These are phyloP conservation scores for Siniperca knerii DNA, from an alignment of 2,113 vertebrate genomes.

Conservation along the genomic window DNA sequence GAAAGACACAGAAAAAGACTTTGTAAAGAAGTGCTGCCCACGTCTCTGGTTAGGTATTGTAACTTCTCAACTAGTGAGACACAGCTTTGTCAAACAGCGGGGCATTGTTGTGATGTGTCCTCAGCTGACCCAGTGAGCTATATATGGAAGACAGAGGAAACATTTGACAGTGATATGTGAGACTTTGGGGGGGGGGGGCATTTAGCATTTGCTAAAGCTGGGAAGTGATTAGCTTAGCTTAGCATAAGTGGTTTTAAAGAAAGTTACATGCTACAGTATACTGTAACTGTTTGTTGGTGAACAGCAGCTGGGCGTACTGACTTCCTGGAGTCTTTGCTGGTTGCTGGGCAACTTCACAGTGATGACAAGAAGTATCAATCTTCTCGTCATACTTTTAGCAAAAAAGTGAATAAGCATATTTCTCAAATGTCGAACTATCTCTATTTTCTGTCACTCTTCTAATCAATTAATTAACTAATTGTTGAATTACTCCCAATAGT, in stretches of 20 bases:
- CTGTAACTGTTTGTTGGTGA: neutral
- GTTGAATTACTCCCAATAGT: neutral
- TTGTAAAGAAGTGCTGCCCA: neutral
- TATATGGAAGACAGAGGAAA: slow-evolving; percentile 10
- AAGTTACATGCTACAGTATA: too few relatives aligned
- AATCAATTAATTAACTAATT: neutral
- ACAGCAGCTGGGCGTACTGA: neutral
- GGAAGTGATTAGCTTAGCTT: neutral
- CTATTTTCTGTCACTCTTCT: neutral
- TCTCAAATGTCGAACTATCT: neutral
- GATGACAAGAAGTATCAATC: neutral
- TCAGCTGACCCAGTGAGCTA: slow-evolving; percentile 12
- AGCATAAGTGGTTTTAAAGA: neutral
- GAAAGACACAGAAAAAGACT: neutral
- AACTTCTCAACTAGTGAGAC: slow-evolving; percentile 15
- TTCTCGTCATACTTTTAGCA: neutral
- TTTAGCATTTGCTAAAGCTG: neutral
- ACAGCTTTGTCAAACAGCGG: slow-evolving; percentile 18
- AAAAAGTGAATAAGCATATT: neutral
- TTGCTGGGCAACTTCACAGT: neutral
- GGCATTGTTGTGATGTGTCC: slow-evolving; percentile 21
- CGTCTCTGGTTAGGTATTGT: neutral
- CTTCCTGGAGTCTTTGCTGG: neutral
- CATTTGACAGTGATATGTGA: slow-evolving; percentile 33
- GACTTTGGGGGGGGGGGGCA: neutral